Evolutionary conservation across 2,888 invertebrate genomes (phyloP).

Genomic region (Branchinecta sandiegonensis): DNA sequence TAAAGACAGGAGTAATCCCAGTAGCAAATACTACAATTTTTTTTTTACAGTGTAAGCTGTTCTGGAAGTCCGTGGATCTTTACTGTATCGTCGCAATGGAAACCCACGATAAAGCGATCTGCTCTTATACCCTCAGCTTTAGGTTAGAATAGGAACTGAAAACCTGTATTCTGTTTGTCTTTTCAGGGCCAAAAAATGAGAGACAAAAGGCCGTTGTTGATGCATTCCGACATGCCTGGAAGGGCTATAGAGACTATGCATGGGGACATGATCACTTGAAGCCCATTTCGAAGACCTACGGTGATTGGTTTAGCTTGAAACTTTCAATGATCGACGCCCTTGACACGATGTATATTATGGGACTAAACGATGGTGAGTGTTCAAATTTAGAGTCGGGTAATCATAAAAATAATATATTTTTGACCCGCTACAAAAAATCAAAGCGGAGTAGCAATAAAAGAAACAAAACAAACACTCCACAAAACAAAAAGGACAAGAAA

Average conservation of each 20-base stretch:
- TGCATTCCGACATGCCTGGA: constrained; percentile 88
- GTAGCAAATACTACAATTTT: no score
- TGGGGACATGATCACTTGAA: constrained; percentile 96
- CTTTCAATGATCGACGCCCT: constrained; percentile 89
- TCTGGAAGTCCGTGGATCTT: no score
- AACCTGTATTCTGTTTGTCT: constrained; percentile 20
- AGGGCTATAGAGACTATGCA: constrained; percentile 77
- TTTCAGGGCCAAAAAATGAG: constrained; percentile 56
- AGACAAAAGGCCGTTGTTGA: constrained; percentile 70
- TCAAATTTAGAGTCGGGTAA: no score
- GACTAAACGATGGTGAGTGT: constrained; percentile 59
- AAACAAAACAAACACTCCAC: no score
- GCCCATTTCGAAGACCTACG: constrained; percentile 65
- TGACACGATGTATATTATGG: constrained; percentile 94
- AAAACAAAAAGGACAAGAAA: no score
- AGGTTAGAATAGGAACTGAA: constrained; percentile 9
- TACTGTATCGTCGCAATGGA: no score
- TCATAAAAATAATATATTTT: no score
- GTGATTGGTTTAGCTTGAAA: constrained; percentile 85
- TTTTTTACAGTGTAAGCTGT: no score
- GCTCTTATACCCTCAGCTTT: constrained; percentile 31
- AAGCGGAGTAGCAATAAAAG: no score
- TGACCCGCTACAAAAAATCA: no score
- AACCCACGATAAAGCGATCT: constrained; percentile 30
- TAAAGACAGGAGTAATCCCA: no score